Evolutionary conservation across 2,797 vertebrate species (phyloP), one percentile per base, ranked within the genome.

Genomic region (Nannoperca obscura): DNA sequence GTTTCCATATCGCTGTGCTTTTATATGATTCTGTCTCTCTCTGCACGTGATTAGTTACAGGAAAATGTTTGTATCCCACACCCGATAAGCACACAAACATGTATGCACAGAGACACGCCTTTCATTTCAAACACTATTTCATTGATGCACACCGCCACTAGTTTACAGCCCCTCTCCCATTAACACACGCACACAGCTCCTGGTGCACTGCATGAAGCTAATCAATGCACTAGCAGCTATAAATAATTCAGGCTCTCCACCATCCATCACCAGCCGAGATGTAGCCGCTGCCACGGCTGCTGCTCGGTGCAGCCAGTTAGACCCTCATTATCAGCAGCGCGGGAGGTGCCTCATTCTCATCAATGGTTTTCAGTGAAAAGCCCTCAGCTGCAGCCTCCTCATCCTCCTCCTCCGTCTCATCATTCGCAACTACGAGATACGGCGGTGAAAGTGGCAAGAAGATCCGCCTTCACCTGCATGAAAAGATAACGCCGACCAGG

Each of bases 191-290:
- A 15, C 57, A 27, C 49, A 53, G 61, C 58, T 40, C 38, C 50
- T 17, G 27, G 22, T 20, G 68, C 74, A 54, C 84, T 69, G 82
- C 83, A 85, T 62, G 67, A 65, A 87, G 78, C 79, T 79, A 82
- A 90, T 91, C 88, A 81, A 89, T 92, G 84, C 67, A 2, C 57
- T 55, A 71, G 77, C 79, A 61, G 70, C 84, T 90, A 88, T 91
- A 86, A 89, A 92, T 90, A 88, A 89, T 90, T 86, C 82, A 85
- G 61, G 0, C 59, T 74, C 72, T 74, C 46, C 86, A 71, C 8
- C 85, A 69, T 68, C 76, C 85, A 80, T 50, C 87, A 79, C 22
- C 83, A 62, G 76, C 76, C 7, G 69, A 64, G 77, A 57, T 75
- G 74, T 53, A 34, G 36, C 36, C 32, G 74, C 57, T 40, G 36